Base-by-base conservation (phyloP, 53 echinoderm and acorn worm genomes). In the Holothuria scabra region DNA sequence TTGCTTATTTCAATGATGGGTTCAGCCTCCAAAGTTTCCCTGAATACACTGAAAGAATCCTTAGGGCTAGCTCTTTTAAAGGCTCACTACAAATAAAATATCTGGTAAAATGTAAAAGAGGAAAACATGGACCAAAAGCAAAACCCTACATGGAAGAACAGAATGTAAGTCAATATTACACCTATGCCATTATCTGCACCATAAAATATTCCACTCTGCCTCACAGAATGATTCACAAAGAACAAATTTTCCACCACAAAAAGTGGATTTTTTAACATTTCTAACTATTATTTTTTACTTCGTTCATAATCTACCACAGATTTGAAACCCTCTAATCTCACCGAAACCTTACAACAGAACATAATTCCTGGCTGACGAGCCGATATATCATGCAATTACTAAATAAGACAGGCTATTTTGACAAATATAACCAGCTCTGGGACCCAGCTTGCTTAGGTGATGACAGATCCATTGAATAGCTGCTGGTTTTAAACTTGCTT, bases 341-440 rank as follows among this genome's bases (percentile, higher is more conserved):
- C 46, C 72, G 72, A 72, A 72, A 72, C 72, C 46, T 28, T 13
- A 72, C 24, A 72, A 23, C 72, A 34, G 67, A 20, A 32, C 33
- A 32, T 33, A 67, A 67, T 37, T 72, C 24, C 46, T 25, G n/a
- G 25, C 44, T 46, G 48, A 46, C 21, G 25, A 44, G 26, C 20
- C 23, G 72, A 72, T 72, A 72, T 46, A 72, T 72, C 72, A 72
- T 72, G 72, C 72, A 72, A 72, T 72, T 72, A 72, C 72, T 46
- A 46, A 72, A 72, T 72, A 46, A 46, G 72, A 72, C 72, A 72
- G 44, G 72, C 44, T 72, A 72, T 72, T 72, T 72, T 72, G 72
- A 72, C 72, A 72, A 72, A 72, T 72, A 72, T 14, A 35, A 44
- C 46, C 72, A 72, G 72, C 72, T 72, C 72, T 25, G 72, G 72